Conservation (phyloP, 2,797 vertebrate species). For the Botia kubotai region DNA sequence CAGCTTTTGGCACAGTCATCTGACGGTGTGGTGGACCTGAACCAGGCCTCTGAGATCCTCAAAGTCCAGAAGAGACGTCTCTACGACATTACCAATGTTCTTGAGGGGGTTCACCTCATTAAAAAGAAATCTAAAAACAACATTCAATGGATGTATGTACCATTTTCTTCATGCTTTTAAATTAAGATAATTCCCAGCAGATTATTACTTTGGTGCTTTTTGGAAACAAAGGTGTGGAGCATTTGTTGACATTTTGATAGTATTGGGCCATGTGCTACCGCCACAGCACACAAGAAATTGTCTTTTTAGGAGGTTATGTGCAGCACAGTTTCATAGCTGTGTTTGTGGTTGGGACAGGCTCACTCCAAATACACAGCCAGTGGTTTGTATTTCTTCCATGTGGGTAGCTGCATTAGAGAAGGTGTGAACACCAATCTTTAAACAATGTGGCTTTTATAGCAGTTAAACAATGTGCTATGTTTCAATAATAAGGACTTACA, state of each 20-base stretch:
- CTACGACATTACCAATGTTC: slow-evolving; percentile 97
- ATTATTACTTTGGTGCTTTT: neutral
- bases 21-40: slow-evolving; percentile 94
- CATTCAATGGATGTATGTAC: slow-evolving; percentile 98
- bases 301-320: neutral
- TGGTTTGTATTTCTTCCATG: neutral
- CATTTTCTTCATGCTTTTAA: neutral
- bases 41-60: slow-evolving; percentile 91
- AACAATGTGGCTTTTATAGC: neutral
- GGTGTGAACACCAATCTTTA: neutral
- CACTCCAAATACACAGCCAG: neutral
- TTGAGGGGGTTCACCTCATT: slow-evolving; percentile 97
- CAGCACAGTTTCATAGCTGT: neutral
- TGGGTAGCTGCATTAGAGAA: neutral
- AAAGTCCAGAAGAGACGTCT: slow-evolving; percentile 95
- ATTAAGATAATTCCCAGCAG: neutral
- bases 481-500: neutral
- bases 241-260: neutral
- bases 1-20: slow-evolving; percentile 92
- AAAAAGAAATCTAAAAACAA: slow-evolving; percentile 99
- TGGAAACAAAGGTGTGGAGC: neutral
- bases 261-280: neutral
- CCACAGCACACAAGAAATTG: slow-evolving; percentile 3
- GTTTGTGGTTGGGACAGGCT: neutral
- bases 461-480: too few species aligned